Base-by-base conservation (phyloP, 2,113 vertebrate species). In the Sprattus sprattus region DNA sequence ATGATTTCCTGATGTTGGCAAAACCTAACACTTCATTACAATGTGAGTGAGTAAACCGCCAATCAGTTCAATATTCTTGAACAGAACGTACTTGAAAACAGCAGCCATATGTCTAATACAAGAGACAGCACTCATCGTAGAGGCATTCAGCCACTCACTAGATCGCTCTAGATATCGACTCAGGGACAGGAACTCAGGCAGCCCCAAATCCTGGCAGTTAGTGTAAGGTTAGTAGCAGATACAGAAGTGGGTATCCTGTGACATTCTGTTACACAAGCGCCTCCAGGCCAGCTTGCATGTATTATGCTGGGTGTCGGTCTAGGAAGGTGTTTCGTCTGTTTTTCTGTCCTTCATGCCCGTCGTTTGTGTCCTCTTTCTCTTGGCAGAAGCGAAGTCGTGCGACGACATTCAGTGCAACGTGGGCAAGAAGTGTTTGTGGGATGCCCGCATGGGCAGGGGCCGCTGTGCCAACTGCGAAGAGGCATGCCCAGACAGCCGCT, bases 371-470 rank as follows among this genome's bases (percentile, higher is more conserved):
- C 64, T 85, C 78, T 83, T 89, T 89, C 93, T 93, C 89, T 28
- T 10, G n/a, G 25, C 93, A 99, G 98, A 99, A 95, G 98, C 98
- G 91, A 99, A 99, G 94, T 99, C 98, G 86, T 99, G 98, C 92
- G 97, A 98, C 93, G 98, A 99, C 90, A 99, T 99, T 94, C 96
- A 97, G 45, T 99, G 98, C 94, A 95, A 95, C 46, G 84, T 90
- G 3, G 97, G 97, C 86, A 99, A 99, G 92, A 99, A 97, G 89
- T 99, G 98, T 92, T 94, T 99, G 87, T 99, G 98, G 98, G 97
- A 99, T 90, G 95, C 95, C 86, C 96, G 97, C 89, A 95, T 97
- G 94, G 96, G 97, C 91, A 95, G 97, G 90, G 98, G 98, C 80
- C 97, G 97, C 67, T 99, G 98, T 0, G 96, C 96, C 3, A 92